phyloP scores from a whole-genome alignment of 2,113 vertebrate genomes.

The Phaetusa simplex region DNA sequence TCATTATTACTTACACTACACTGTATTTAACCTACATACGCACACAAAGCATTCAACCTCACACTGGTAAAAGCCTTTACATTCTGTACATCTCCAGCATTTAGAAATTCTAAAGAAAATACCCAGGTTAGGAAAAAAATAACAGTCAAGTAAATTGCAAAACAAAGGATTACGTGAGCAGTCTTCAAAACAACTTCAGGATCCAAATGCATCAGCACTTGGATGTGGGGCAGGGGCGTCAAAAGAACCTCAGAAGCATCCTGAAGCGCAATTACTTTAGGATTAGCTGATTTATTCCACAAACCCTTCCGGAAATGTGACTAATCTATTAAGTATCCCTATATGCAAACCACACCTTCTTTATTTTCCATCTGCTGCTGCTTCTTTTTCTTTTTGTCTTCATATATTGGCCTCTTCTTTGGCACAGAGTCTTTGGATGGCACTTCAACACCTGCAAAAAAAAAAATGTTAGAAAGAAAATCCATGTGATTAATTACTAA shows the following conservation, averaged over 20 bases:
- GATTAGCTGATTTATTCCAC: neutral
- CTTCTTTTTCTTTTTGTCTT: slow-evolving; percentile 94
- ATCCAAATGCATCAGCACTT: neutral
- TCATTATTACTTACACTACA: neutral
- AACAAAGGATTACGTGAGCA: neutral
- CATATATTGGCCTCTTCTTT: slow-evolving; percentile 96
- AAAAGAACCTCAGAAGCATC: neutral
- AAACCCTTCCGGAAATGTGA: neutral
- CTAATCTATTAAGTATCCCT: neutral
- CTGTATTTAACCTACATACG: neutral
- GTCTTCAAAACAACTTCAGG: neutral
- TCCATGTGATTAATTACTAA: neutral
- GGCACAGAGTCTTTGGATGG: slow-evolving; percentile 95
- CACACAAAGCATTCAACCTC: neutral
- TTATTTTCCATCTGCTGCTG: slow-evolving; percentile 78
- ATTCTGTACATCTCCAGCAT: neutral
- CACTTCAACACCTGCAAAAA: slow-evolving; percentile 89
- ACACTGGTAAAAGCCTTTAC: neutral
- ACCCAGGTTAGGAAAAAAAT: neutral
- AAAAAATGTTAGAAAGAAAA: neutral
- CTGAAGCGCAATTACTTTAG: neutral
- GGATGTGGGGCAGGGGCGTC: neutral
- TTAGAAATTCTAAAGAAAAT: neutral
- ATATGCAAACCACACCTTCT: slow-evolving; percentile 79
- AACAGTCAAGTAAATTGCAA: neutral